Base-by-base conservation (phyloP, 2,888 invertebrate genomes). In the Amphiduros pacificus region DNA sequence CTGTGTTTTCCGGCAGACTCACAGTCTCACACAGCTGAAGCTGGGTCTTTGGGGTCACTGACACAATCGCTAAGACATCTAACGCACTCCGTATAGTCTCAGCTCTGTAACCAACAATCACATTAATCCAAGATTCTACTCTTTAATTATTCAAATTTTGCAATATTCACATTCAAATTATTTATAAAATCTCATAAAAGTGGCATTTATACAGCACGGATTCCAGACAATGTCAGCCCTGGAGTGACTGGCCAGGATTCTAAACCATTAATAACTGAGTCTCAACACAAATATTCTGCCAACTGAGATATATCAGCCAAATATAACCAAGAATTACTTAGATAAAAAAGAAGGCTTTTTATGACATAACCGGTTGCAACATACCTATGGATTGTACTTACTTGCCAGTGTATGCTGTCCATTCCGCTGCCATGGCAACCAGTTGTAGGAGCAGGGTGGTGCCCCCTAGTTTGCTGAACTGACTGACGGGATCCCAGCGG, bases 1-100 rank as follows among this genome's bases (percentile, higher is more conserved):
- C 59, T 26, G 69, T 53, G 59, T 75, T 89, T 77, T 93, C 92
- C 88, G 92, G 1, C 28, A 83, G 69, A 17, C 73, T 70, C 28
- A 85, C 76, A 5, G 74, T 70, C 40, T 83, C 83, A 60, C 84
- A 82, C 32, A 87, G 74, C 14, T 78, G 66, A 27, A 83, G 66
- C 74, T 86, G 86, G 88, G 93, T 83, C 64, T 90, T 88, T 4
- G 95, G 94, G 77, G 93, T 89, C 22, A 95, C 90, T 64, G 93
- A 91, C 77, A 94, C 94, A 44, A 96, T 91, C 0, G 92, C 90
- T 48, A 98, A 86, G 40, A 93, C 93, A 81, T 97, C 96, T 63
- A 86, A 82, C 2, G 91, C 91, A 56, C 90, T 89, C 41, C 90
- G 86, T 2, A 92, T 89, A 0, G 92, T 92, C 82, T 94, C 93